phyloP scores from a whole-genome alignment of 2,113 vertebrate species.

The Chrysemys picta region DNA sequence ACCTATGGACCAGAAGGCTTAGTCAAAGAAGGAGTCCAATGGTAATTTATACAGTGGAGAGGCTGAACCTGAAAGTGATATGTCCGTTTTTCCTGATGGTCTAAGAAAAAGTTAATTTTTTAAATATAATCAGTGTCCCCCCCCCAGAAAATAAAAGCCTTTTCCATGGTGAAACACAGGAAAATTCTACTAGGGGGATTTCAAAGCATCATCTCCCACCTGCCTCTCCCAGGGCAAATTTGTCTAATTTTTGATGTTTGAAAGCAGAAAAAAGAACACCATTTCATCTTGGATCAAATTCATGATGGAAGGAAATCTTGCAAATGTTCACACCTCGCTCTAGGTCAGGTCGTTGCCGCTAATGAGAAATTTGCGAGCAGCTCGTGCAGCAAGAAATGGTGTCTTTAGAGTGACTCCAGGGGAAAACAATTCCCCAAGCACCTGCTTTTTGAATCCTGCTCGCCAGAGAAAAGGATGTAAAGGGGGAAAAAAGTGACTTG shows the following conservation, averaged over 20 bases:
- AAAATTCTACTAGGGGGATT: background rate
- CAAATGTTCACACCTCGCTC: background rate
- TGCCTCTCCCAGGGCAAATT: background rate
- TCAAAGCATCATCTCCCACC: slow-evolving; percentile 16
- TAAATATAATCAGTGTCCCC: background rate
- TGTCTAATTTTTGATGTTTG: slow-evolving; percentile 1
- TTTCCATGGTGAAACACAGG: slow-evolving; percentile 6
- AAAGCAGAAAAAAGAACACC: slow-evolving; percentile 1
- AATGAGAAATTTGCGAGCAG: slow-evolving; percentile 41
- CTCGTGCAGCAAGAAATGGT: background rate
- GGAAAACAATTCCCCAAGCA: slow-evolving; percentile 2
- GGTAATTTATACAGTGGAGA: background rate
- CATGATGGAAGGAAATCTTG: background rate
- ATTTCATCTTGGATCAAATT: slow-evolving; percentile 34
- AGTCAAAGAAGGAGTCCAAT: background rate
- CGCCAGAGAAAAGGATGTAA: background rate
- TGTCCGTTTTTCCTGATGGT: background rate
- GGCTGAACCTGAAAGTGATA: background rate
- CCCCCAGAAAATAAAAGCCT: slow-evolving; percentile 9
- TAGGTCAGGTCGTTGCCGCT: background rate
- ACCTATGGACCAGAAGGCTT: background rate
- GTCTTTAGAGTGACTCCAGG: background rate
- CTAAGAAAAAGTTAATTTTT: slow-evolving; percentile 7
- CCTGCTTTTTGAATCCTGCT: slow-evolving; percentile 1
- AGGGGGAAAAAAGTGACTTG: background rate